Evolutionary conservation across 2,888 invertebrate genomes (phyloP), one percentile per base, ranked within the genome.

Genomic region (Catocala fraxini): DNA sequence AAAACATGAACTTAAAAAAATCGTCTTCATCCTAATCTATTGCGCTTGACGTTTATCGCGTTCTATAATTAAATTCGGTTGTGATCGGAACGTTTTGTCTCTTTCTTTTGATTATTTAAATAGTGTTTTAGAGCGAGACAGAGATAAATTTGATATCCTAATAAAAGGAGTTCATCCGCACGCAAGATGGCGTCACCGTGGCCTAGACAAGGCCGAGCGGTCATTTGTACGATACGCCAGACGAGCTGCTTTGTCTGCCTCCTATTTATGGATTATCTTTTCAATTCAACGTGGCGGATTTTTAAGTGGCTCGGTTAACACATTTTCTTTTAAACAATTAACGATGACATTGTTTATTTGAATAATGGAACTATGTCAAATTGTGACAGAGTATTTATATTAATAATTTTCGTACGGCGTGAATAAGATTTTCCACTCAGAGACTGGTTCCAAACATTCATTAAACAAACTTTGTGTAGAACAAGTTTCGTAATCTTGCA

Each of bases 161-260:
- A 90, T 89, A 90, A 91, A 92, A 92, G 84, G 84, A 89, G 88
- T 89, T 85, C 88, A 86, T 89, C 86, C 83, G 85, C 87, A 88
- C 87, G 84, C 87, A 88, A 89, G 87, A 92, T 94, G 93, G 92
- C 93, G 93, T 94, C 93, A 93, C 85, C 89, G 87, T 87, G 93
- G 93, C 93, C 93, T 94, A 93, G 93, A 92, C 93, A 93, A 93
- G 93, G 93, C 92, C 93, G 93, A 87, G 86, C 93, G 92, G 92
- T 91, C 92, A 89, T 91, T 92, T 89, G 82, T 89, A 90, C 89
- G 85, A 84, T 87, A 91, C 89, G 87, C 87, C 91, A 90, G 91
- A 90, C 89, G 82, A 82, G 70, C 73, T 81, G 83, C 89, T 87
- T 89, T 90, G 91, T 91, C 86, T 87, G 86, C 72, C 73, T 79